These are phyloP conservation scores for Agrypnus murinus DNA, from an alignment of 2,888 invertebrate species.

Conservation along the genomic window DNA sequence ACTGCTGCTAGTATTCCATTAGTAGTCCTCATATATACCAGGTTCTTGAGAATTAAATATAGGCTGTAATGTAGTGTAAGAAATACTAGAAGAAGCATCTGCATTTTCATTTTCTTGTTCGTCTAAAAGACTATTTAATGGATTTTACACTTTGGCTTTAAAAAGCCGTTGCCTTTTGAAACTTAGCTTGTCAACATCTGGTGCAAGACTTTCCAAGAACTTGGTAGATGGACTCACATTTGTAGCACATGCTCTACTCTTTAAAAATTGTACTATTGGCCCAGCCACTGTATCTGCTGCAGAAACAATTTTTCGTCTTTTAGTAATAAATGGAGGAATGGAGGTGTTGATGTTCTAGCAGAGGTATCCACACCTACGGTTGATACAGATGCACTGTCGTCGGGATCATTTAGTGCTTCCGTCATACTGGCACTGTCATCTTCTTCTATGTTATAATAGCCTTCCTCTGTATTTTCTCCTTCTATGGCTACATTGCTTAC, in stretches of 20 bases:
- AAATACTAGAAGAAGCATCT: too few species aligned
- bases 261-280: not conserved
- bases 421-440: too few species aligned
- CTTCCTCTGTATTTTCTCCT: not conserved
- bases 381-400: not conserved
- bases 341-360: not conserved
- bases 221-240: not conserved
- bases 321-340: not conserved
- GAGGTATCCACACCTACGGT: not conserved
- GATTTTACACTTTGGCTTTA: not conserved
- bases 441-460: too few species aligned
- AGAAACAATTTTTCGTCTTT: not conserved
- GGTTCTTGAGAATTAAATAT: too few species aligned
- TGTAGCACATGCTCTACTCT: too few species aligned
- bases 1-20: too few species aligned
- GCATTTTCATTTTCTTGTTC: not conserved
- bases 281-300: not conserved
- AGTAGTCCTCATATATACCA: too few species aligned
- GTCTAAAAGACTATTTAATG: not conserved
- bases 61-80: too few species aligned
- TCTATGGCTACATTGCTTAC: not conserved
- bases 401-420: not conserved
- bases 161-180: not conserved
- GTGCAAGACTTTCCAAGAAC: not conserved
- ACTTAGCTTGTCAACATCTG: not conserved